These are phyloP conservation scores for Epizoanthus rinbou DNA, from an alignment of 92 coral and sea anemone species.

Conservation along the genomic window DNA sequence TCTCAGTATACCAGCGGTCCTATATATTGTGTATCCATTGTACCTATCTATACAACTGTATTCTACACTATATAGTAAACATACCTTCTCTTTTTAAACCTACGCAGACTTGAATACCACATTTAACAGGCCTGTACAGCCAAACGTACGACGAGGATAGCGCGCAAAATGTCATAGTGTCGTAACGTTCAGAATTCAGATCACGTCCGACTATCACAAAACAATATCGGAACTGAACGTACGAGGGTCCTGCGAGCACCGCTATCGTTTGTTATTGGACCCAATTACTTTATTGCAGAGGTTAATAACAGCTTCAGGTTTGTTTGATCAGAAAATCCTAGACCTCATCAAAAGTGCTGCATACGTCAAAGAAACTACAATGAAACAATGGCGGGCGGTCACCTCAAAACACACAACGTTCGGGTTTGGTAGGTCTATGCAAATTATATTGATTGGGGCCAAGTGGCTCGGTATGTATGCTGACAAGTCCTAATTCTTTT, in stretches of 20 bases:
- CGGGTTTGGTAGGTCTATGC: slow-evolving; percentile 20
- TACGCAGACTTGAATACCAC: background rate
- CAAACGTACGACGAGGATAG: slow-evolving; percentile 7
- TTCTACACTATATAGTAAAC: background rate
- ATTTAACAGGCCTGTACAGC: slow-evolving; percentile 35
- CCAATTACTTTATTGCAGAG: slow-evolving; percentile 10
- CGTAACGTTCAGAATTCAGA: no score
- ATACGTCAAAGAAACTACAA: slow-evolving; percentile 21
- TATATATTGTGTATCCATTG: background rate
- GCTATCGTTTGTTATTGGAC: slow-evolving; percentile 3
- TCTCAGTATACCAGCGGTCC: no score
- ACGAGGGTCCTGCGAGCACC: background rate
- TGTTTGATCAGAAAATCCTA: slow-evolving; percentile 34
- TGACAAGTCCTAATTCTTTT: background rate
- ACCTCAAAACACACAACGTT: slow-evolving; percentile 35
- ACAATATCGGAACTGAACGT: background rate
- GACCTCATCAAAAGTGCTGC: slow-evolving; percentile 9
- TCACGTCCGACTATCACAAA: background rate
- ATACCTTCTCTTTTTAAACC: slow-evolving; percentile 14
- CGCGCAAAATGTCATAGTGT: slow-evolving; percentile 31
- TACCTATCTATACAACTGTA: background rate
- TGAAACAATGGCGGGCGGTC: slow-evolving; percentile 1
- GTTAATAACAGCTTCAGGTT: slow-evolving; percentile 36
- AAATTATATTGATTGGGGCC: slow-evolving; percentile 23
- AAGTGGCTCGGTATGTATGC: slow-evolving; percentile 6